phyloP scores from a whole-genome alignment of 2,113 vertebrate species.

The Scytalopus superciliaris region DNA sequence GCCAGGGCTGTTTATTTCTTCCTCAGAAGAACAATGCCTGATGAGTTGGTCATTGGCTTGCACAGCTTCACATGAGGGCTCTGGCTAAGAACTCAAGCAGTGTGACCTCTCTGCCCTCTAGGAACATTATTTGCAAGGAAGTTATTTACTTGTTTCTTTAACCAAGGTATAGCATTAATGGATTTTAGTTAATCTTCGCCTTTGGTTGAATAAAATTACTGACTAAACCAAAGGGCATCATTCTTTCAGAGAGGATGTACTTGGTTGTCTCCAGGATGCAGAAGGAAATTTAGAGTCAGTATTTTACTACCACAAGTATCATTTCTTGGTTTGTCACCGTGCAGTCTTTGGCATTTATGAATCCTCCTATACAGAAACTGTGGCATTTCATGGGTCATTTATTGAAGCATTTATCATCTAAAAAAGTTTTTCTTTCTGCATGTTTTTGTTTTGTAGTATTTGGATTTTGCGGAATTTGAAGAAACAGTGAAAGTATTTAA shows the following conservation, averaged over 20 bases:
- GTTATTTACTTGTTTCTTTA: background rate
- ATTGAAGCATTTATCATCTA: background rate
- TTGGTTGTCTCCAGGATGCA: background rate
- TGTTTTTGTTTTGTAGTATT: constrained; percentile 78
- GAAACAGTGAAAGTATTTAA: constrained; percentile 86
- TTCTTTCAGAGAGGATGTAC: background rate
- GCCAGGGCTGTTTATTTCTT: background rate
- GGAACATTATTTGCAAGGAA: background rate
- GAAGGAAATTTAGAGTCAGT: background rate
- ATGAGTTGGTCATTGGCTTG: background rate
- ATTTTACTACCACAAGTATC: background rate
- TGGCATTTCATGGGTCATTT: background rate
- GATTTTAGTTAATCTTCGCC: background rate
- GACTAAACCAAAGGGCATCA: background rate
- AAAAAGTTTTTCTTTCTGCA: background rate
- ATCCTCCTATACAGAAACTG: background rate
- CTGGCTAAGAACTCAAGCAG: background rate
- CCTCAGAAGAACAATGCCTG: background rate
- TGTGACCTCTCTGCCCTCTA: background rate
- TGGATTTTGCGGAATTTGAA: constrained; percentile 89
- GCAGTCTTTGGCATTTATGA: background rate
- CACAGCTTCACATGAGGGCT: background rate
- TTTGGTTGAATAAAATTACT: background rate
- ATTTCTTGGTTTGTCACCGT: background rate
- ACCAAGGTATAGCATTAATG: background rate